phyloP scores from a whole-genome alignment of 2,113 vertebrate species.

The Rattus rattus region DNA sequence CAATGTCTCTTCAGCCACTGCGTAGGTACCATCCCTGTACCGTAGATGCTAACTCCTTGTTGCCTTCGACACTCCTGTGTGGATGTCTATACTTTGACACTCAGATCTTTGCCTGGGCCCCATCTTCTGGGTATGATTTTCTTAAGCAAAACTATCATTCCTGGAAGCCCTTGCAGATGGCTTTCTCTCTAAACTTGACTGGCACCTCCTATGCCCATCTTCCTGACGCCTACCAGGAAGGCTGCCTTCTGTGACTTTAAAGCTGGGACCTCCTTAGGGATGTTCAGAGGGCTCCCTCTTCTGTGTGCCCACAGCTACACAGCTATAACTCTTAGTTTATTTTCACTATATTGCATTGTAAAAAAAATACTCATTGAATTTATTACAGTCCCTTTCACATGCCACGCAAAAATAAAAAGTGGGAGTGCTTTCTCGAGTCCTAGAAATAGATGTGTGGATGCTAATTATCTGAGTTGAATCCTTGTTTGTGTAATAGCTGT shows the following conservation, averaged over 20 bases:
- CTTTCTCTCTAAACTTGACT: background rate
- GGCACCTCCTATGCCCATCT: fast-evolving
- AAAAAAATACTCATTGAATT: background rate
- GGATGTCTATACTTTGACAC: background rate
- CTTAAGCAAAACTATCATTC: background rate
- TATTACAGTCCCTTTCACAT: background rate
- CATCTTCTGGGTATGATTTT: background rate
- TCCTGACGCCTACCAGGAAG: background rate
- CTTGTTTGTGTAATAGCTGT: background rate
- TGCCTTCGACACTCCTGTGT: background rate
- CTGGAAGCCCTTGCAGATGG: background rate
- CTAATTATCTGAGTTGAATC: background rate
- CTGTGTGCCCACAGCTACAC: background rate
- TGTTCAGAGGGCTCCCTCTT: background rate
- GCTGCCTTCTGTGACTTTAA: background rate
- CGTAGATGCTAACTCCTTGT: background rate
- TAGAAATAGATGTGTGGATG: background rate
- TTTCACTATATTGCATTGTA: background rate
- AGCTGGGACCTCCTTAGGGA: background rate
- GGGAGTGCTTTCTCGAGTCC: background rate
- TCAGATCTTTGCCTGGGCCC: background rate
- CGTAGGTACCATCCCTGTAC: background rate
- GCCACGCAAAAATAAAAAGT: background rate
- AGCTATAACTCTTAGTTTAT: background rate
- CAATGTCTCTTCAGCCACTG: fast-evolving